Conservation (phyloP, 53 echinoderm and acorn worm species). For the Paelopatides confundens region DNA sequence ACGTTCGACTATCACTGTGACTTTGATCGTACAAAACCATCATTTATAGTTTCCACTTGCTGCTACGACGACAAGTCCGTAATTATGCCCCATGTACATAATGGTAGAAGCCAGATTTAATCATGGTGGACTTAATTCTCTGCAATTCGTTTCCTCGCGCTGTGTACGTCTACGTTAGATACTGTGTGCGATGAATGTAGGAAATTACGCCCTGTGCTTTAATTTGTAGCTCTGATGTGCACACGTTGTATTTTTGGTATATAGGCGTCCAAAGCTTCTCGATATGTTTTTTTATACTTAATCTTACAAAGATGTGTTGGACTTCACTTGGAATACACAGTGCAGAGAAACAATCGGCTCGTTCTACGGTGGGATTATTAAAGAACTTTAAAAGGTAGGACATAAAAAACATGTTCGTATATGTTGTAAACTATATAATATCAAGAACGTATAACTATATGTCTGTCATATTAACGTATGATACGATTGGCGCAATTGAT, state of each 20-base stretch:
- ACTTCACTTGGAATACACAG: background rate
- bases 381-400: background rate
- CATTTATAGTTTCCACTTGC: background rate
- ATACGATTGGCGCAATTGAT: background rate
- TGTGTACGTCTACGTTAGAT: background rate
- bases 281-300: background rate
- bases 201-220: constrained; percentile 34
- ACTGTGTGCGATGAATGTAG: background rate
- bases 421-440: background rate
- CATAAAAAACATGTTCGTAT: background rate
- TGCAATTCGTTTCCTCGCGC: background rate
- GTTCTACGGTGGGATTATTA: background rate
- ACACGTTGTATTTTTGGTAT: background rate
- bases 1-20: background rate
- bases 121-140: constrained; percentile 41
- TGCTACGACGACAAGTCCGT: constrained; percentile 1
- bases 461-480: background rate
- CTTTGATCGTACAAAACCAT: background rate
- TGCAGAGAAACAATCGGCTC: background rate
- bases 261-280: background rate
- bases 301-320: background rate
- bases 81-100: constrained; percentile 21
- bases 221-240: background rate
- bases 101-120: constrained; percentile 32
- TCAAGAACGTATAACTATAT: background rate